Conservation (phyloP, 2,113 vertebrate genomes). For the Himantopus leucocephalus region DNA sequence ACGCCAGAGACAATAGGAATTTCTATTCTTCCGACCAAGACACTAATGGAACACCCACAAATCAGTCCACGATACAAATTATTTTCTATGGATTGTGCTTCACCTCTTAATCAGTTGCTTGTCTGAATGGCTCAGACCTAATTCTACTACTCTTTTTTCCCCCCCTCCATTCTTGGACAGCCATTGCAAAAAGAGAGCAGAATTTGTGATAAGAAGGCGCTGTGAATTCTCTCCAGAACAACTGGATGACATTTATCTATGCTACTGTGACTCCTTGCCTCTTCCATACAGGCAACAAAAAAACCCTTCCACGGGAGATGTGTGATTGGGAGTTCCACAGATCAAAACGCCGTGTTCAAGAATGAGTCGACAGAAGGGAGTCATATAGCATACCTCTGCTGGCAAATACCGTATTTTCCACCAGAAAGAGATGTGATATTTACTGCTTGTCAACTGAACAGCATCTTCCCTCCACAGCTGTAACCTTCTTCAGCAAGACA, state of each 20-base stretch:
- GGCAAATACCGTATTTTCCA: neutral
- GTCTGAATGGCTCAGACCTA: neutral
- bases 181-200: neutral
- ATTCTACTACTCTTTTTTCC: neutral
- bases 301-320: neutral
- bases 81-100: neutral
- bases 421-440: neutral
- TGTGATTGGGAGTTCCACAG: neutral
- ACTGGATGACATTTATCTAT: conserved; percentile 5
- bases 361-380: neutral
- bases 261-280: neutral
- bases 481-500: neutral
- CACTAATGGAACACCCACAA: neutral
- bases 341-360: neutral
- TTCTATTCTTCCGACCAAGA: neutral
- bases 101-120: neutral
- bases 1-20: neutral
- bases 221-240: conserved; percentile 26
- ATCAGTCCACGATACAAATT: neutral
- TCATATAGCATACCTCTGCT: neutral
- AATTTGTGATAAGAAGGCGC: conserved; percentile 46
- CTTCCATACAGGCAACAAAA: neutral
- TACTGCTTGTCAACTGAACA: neutral
- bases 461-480: neutral
- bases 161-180: neutral